A percentile compares a stretch with the other conserved stretches of the same genome.
Evolutionary conservation across 92 coral and sea anemone species (phyloP).

Genomic region (Pocillopora grandis): DNA sequence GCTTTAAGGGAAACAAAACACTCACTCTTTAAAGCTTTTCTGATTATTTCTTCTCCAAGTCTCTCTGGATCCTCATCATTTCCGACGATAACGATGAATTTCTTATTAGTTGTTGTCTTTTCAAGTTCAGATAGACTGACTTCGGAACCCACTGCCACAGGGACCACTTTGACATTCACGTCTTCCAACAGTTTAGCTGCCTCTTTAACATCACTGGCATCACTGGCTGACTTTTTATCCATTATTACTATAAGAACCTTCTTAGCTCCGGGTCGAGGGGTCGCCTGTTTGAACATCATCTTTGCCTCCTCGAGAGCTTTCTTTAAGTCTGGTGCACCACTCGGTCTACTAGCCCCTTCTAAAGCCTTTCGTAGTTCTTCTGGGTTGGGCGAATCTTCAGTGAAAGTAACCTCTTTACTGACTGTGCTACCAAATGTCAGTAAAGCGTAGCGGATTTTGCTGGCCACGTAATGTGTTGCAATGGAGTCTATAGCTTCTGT

Average conservation of each 20-base stretch:
- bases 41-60: conserved; percentile 66
- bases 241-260: conserved; percentile 79
- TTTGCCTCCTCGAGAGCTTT: conserved; percentile 68
- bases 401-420: conserved; percentile 36
- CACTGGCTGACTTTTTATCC: conserved; percentile 64
- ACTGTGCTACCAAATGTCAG: conserved; percentile 56
- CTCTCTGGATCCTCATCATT: conserved; percentile 60
- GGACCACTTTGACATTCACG: conserved; percentile 58
- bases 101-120: conserved; percentile 57
- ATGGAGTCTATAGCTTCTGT: conserved; percentile 64
- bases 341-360: not conserved
- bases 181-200: conserved; percentile 59
- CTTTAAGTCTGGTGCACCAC: conserved; percentile 66
- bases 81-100: conserved; percentile 40
- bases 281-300: conserved; percentile 63
- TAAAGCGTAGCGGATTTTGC: conserved; percentile 57
- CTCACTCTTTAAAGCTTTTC: conserved; percentile 64
- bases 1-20: not conserved
- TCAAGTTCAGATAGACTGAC: conserved; percentile 55
- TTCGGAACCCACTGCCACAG: conserved; percentile 72
- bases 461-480: conserved; percentile 57
- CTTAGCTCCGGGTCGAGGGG: conserved; percentile 70
- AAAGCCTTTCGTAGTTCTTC: conserved; percentile 32
- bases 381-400: conserved; percentile 50
- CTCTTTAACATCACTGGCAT: conserved; percentile 31